A percentile compares a stretch with the other conserved stretches of the same genome.
phyloP scores from a whole-genome alignment of 2,797 vertebrate genomes.

The Sardinella longiceps region DNA sequence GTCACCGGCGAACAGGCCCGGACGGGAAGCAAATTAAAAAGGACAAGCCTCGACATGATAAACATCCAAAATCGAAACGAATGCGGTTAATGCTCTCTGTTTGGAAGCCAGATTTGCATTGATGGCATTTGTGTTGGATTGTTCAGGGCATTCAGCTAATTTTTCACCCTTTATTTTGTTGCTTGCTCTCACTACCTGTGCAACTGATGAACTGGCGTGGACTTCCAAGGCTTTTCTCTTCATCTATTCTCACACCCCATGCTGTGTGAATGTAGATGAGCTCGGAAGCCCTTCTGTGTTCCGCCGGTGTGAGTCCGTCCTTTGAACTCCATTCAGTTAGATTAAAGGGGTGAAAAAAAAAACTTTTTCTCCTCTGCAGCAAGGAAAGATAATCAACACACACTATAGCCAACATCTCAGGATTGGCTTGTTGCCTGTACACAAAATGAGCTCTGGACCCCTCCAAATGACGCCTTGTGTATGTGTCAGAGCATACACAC shows the following conservation, averaged over 20 bases:
- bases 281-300: conserved; percentile 19
- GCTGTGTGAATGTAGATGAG: conserved; percentile 30
- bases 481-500: not conserved
- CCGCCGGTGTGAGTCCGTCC: conserved; percentile 27
- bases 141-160: not conserved
- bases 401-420: conserved; percentile 28
- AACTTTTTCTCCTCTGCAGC: not conserved
- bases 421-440: conserved; percentile 13
- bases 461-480: not conserved
- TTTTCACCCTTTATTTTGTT: conserved; percentile 5
- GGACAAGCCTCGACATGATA: not conserved
- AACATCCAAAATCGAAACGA: not conserved
- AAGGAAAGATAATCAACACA: conserved; percentile 34
- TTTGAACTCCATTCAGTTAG: conserved; percentile 46
- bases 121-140: conserved; percentile 12
- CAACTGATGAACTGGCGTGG: not conserved
- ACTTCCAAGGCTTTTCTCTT: conserved; percentile 32
- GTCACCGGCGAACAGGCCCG: not conserved
- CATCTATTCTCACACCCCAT: conserved; percentile 10
- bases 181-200: conserved; percentile 15
- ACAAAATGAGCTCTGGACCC: conserved; percentile 33
- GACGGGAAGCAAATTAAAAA: not conserved
- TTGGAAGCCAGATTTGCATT: not conserved
- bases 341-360: conserved; percentile 36
- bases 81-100: not conserved